phyloP scores from a whole-genome alignment of 2,888 invertebrate genomes.

The Subacronicta megacephala region DNA sequence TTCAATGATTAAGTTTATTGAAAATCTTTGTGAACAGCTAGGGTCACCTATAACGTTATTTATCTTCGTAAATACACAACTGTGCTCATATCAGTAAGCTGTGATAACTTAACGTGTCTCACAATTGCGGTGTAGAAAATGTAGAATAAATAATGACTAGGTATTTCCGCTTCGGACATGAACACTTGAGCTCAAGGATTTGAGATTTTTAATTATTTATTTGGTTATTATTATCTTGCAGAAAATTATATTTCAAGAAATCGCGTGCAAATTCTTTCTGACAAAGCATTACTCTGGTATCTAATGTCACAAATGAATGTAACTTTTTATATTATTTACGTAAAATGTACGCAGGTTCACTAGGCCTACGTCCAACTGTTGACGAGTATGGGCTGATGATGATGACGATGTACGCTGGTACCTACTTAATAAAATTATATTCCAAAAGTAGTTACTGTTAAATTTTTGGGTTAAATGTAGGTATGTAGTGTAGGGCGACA shows the following conservation, averaged over 20 bases:
- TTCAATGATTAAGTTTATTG: constrained; percentile 56
- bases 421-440: too few species aligned
- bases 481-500: too few species aligned
- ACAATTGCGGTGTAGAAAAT: constrained; percentile 28
- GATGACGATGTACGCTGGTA: too few species aligned
- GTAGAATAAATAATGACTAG: constrained; percentile 31
- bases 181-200: constrained; percentile 18
- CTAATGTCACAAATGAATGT: too few species aligned
- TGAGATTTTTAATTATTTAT: not conserved
- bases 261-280: not conserved
- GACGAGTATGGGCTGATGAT: too few species aligned
- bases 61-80: constrained; percentile 38
- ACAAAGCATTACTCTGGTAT: too few species aligned
- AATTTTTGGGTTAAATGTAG: too few species aligned
- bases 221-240: not conserved
- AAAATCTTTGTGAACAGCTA: constrained; percentile 18
- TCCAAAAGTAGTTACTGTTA: too few species aligned
- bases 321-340: not conserved
- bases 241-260: not conserved
- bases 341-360: not conserved
- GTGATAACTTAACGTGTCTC: constrained; percentile 35
- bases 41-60: constrained; percentile 33
- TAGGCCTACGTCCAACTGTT: too few species aligned
- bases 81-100: constrained; percentile 29
- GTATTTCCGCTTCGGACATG: constrained; percentile 12